Evolutionary conservation across 2,113 vertebrate genomes (phyloP).

Genomic region (Piprites chloris): DNA sequence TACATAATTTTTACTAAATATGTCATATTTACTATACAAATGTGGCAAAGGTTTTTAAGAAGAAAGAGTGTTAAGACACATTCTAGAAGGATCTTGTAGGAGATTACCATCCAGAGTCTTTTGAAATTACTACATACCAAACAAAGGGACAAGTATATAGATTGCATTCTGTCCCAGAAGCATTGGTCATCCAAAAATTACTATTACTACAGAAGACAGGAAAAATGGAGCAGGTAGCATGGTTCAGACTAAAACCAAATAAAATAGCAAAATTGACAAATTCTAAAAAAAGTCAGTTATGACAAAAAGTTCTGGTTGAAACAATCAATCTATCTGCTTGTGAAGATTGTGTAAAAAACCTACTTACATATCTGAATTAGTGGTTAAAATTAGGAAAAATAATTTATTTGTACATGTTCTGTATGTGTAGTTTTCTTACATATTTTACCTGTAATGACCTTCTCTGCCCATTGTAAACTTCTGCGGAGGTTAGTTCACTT

Average conservation of each 20-base stretch:
- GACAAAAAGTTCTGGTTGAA: not conserved
- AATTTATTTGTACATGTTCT: not conserved
- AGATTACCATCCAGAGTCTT: not conserved
- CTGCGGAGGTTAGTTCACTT: not conserved
- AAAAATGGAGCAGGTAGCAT: not conserved
- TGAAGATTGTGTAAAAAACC: not conserved
- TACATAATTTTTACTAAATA: not conserved
- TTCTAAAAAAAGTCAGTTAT: not conserved
- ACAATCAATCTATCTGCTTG: not conserved
- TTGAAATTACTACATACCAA: not conserved
- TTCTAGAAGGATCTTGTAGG: not conserved
- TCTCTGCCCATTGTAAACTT: not conserved
- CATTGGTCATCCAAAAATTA: not conserved
- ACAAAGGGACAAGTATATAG: not conserved
- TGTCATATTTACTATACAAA: not conserved
- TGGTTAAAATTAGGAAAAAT: not conserved
- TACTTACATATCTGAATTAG: not conserved
- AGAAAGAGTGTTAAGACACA: not conserved
- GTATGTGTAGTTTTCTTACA: not conserved
- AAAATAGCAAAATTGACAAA: not conserved
- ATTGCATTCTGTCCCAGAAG: not conserved
- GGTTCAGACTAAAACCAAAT: not conserved
- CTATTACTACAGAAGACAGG: not conserved
- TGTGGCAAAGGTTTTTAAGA: fast-evolving
- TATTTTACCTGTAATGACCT: not conserved